Evolutionary conservation across 1,140 invertebrate genomes (phyloP).

Genomic region (Drosophila dunni): DNA sequence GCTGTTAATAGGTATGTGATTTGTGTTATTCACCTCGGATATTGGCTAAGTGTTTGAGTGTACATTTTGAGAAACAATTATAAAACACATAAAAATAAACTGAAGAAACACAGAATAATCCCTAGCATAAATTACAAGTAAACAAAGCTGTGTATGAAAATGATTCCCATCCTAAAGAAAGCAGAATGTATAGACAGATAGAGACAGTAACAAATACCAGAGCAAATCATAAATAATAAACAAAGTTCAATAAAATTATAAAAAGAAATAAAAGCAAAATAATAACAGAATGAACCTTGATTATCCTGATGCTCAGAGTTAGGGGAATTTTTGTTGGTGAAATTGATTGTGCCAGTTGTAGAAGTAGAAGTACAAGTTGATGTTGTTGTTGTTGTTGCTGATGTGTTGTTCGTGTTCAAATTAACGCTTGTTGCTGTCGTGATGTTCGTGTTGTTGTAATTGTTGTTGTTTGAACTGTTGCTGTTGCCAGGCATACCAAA

Average conservation of each 20-base stretch:
- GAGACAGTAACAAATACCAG: slow-evolving; percentile 6
- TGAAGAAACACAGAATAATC: too few relatives aligned
- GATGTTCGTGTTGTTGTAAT: slow-evolving; percentile 58
- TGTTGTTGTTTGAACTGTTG: slow-evolving; percentile 59
- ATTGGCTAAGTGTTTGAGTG: slow-evolving; percentile 67
- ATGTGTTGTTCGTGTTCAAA: slow-evolving; percentile 66
- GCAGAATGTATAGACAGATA: slow-evolving; percentile 10
- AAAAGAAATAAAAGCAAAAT: slow-evolving; percentile 46
- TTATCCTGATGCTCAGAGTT: slow-evolving; percentile 81
- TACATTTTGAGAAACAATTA: slow-evolving; percentile 39
- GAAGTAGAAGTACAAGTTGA: too few relatives aligned
- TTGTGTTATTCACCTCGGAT: slow-evolving; percentile 19
- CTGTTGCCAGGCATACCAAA: slow-evolving; percentile 79
- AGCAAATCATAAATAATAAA: slow-evolving; percentile 10
- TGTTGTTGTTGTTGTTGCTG: slow-evolving; percentile 55
- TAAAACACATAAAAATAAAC: slow-evolving; percentile 16
- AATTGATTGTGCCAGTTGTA: slow-evolving; percentile 69
- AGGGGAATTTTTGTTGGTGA: slow-evolving; percentile 80
- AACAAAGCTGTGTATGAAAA: too few relatives aligned
- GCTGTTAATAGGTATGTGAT: slow-evolving; percentile 10
- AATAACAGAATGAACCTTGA: slow-evolving; percentile 83
- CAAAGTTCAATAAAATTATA: slow-evolving; percentile 42
- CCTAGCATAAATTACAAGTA: too few relatives aligned
- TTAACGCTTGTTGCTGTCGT: slow-evolving; percentile 64
- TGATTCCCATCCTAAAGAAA: neutral